Base-by-base conservation (phyloP, 2,888 invertebrate species). In the Andrena bicolor region DNA sequence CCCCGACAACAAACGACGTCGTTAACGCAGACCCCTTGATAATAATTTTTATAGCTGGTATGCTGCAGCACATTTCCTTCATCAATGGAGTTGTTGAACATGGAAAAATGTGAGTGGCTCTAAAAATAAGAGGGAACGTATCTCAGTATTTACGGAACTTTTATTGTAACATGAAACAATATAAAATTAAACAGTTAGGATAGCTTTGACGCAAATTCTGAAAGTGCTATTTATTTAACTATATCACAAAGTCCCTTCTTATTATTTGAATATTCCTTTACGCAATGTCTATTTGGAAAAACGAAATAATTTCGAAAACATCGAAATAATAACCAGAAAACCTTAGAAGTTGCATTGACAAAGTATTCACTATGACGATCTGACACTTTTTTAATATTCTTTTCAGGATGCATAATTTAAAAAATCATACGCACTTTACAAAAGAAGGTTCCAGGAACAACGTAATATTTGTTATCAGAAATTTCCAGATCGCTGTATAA, bases 41-140 rank as follows among this genome's bases (percentile, higher is more conserved):
- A 32, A 70, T 66, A 20, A 60, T 61, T 51, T 61, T 75, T 56
- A 8, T 48, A 61, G 4, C 16, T 28, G 2, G 5, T 65, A 60
- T 41, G 41, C 49, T 16, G 7, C 60, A 41, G 26, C 4, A 26
- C 13, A 23, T 23, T 78, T 35, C 7, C 61, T 20, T 56, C 26
- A 5, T 23, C 20, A 2, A 28, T 20, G 4, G 5, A 35, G 53
- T 6, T n/a, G 7, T 23, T 20, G 5, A 2, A 4, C 20, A 26
- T 70, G 16, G 20, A 2, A n/a, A 23, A 5, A 56, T 65, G 23
- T 26, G 23, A 30, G 28, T 65, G 20, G 20, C 30, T 70, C 16
- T 10, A 23, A 26, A 6, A 35, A 48, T 8, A 23, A 41, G 48
- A 48, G 6, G 8, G 53, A 53, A 32, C n/a, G 13, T 13, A 56